Percentiles rank a stretch among this genome's conserved stretches.
Evolutionary conservation across 2,113 vertebrate species (phyloP).

Genomic region (Crotalus horridus): DNA sequence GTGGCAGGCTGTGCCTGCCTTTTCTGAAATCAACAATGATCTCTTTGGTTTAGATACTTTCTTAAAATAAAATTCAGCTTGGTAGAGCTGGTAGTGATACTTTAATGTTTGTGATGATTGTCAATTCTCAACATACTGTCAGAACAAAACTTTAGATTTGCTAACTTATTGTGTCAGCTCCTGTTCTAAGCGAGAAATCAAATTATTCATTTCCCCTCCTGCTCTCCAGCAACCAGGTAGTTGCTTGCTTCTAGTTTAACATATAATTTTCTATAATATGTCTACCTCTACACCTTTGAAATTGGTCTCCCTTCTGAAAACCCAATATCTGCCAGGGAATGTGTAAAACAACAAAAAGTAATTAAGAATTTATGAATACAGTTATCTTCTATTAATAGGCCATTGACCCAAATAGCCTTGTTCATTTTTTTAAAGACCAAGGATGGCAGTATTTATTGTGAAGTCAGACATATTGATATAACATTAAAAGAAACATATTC

Average conservation of each 20-base stretch:
- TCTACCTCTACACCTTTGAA: neutral
- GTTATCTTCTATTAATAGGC: conserved; percentile 62
- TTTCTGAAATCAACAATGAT: too few species aligned
- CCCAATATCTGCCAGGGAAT: conserved; percentile 42
- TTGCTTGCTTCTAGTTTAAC: neutral
- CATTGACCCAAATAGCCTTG: conserved; percentile 57
- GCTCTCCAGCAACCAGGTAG: neutral
- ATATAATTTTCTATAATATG: conserved; percentile 15
- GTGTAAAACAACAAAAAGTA: conserved; percentile 56
- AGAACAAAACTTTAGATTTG: neutral
- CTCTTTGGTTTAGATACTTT: conserved; percentile 3
- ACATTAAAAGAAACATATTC: conserved; percentile 63
- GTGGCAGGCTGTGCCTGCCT: too few species aligned
- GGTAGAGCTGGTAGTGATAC: neutral
- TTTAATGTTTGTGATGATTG: neutral
- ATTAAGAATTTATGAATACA: conserved; percentile 70
- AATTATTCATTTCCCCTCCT: neutral
- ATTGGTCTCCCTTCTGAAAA: neutral
- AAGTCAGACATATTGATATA: conserved; percentile 61
- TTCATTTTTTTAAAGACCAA: conserved; percentile 60
- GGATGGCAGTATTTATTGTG: conserved; percentile 60
- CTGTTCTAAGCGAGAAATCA: neutral
- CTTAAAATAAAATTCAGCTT: neutral
- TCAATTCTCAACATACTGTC: neutral
- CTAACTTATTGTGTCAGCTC: neutral